phyloP scores from a whole-genome alignment of 2,113 vertebrate species.

The Leuciscus idus region DNA sequence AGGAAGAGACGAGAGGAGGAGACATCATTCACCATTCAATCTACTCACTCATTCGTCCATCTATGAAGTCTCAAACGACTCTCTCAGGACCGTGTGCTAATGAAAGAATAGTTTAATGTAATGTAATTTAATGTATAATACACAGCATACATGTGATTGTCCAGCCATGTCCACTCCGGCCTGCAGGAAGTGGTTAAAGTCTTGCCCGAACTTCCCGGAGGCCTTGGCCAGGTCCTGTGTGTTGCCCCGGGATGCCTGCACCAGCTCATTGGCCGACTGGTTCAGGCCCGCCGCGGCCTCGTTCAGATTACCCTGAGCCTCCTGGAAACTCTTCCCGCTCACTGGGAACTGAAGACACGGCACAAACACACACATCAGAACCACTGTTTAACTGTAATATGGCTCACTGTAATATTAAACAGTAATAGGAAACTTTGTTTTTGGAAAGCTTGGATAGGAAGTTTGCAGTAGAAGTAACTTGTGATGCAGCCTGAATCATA shows the following conservation, averaged over 20 bases:
- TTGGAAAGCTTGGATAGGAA: not conserved
- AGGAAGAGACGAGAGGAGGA: constrained; percentile 26
- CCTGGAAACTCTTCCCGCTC: constrained; percentile 93
- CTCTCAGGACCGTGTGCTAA: not conserved
- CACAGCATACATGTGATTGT: constrained; percentile 77
- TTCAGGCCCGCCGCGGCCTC: constrained; percentile 89
- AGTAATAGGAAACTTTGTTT: not conserved
- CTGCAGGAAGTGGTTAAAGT: constrained; percentile 92
- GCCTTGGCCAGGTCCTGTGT: constrained; percentile 90
- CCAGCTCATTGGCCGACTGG: constrained; percentile 94
- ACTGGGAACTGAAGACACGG: constrained; percentile 83
- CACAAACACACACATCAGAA: constrained; percentile 3
- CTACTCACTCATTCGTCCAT: not conserved
- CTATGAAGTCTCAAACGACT: not conserved
- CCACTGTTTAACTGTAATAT: not conserved
- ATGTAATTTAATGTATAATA: too few relatives aligned
- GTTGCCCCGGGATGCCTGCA: constrained; percentile 91
- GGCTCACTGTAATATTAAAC: not conserved
- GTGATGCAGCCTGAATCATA: too few relatives aligned
- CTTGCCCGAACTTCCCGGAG: constrained; percentile 92
- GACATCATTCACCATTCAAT: not conserved
- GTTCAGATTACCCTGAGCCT: constrained; percentile 90
- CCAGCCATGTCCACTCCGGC: constrained; percentile 97
- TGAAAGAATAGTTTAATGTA: not conserved
- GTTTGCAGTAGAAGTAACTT: not conserved